Evolutionary conservation across 1,140 invertebrate genomes (phyloP), one percentile per base, ranked within the genome.

Genomic region (Lineus longissimus): DNA sequence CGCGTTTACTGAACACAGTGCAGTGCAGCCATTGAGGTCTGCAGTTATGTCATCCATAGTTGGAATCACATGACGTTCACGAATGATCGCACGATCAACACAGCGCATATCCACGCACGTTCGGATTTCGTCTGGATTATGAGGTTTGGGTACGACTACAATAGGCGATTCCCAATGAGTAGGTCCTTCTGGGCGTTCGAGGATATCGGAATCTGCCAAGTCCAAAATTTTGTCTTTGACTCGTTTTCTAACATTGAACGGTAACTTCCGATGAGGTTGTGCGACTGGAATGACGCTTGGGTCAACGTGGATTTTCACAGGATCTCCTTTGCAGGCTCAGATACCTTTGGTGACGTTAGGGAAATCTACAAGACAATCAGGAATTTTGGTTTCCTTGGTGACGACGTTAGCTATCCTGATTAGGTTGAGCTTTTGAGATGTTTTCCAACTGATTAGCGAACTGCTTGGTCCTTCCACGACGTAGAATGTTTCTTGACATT

Each of bases 81-180:
- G n/a, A n/a, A n/a, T n/a, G 11, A 43, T 63, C 9, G 71, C 68
- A 29, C 41, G 56, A 55, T 74, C 76, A 0, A 69, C 70, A 25
- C 51, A 13, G 43, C 68, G 22, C 73, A 75, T 75, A 36, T 75
- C 68, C 0, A 76, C 65, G 61, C 73, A 77, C 1, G 72, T 54
- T 36, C 72, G 40, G 1, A 77, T 69, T 19, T 43, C 11, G 19
- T 43, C 19, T 19, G 23, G 71, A 64, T 61, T 55, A 68, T 67
- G 1, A 63, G 66, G 2, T 63, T 36, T 19, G 59, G 6, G n/a
- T n/a, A n/a, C n/a, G n/a, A n/a, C n/a, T n/a, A n/a, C n/a, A n/a
- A 72, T 51, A 17, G 72, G 68, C 4, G 61, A 65, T 29, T 74
- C 64, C 74, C 72, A 75, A 1, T 66, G 43, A 36, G 63, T 70